Percentiles rank a stretch among this genome's conserved stretches.
Conservation (phyloP, 1,140 invertebrate genomes). For the Scaptomyza montana region DNA sequence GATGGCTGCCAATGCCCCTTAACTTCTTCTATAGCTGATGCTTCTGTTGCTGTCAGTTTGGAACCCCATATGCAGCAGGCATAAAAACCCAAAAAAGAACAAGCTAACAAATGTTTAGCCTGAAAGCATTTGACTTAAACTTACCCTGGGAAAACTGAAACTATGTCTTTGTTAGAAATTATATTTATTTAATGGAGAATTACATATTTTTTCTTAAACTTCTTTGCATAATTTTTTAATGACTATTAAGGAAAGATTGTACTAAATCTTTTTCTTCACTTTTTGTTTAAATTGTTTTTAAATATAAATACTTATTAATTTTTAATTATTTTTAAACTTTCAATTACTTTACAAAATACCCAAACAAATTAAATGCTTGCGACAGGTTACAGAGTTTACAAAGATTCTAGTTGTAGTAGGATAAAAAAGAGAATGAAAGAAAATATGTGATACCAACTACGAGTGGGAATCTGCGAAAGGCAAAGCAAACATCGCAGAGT, state of each 20-base stretch:
- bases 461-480: constrained; percentile 37
- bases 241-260: no score
- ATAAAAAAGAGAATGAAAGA: background rate
- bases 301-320: no score
- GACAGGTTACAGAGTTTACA: constrained; percentile 19
- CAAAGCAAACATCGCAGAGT: constrained; percentile 53
- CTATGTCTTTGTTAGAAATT: no score
- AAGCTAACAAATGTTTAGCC: background rate
- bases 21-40: constrained; percentile 7
- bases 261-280: background rate
- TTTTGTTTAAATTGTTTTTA: background rate
- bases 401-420: constrained; percentile 18
- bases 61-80: constrained; percentile 31
- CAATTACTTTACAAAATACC: background rate
- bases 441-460: constrained; percentile 12
- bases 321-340: no score
- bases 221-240: no score
- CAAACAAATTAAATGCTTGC: background rate
- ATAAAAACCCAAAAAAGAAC: constrained; percentile 42
- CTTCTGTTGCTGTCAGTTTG: constrained; percentile 10
- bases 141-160: constrained; percentile 2
- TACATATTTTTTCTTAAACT: no score
- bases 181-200: no score
- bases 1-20: constrained; percentile 44
- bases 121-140: background rate